Evolutionary conservation across 2,888 invertebrate genomes (phyloP), one percentile per base, ranked within the genome.

Genomic region (Drosophila mimetica): DNA sequence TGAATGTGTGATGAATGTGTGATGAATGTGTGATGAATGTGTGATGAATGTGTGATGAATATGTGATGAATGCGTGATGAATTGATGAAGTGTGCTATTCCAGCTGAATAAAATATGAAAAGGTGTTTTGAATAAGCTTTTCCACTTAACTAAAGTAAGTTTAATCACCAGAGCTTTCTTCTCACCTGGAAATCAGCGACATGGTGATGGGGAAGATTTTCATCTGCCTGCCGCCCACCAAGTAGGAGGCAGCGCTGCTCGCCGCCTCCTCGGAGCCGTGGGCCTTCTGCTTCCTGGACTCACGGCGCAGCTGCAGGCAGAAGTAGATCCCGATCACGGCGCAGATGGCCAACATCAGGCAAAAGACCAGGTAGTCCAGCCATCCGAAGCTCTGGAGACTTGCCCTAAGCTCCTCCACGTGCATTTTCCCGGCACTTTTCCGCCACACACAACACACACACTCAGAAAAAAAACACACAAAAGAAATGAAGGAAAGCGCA

Each of bases 291-390:
- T 77, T 74, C 69, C 94, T 94, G 1, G 89, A 71, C 36, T 91
- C 90, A 2, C 81, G 76, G 0, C 90, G 86, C 89, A 95, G 94
- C 89, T 95, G 93, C 74, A 96, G 94, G 1, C 96, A 97, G 92
- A 96, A 97, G 89, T 96, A 96, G n/a, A 97, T 91, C 0, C 97
- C 97, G 46, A 97, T 95, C 11, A 93, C 92, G 0, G 96, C 95
- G 91, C 96, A 97, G 36, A 95, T 93, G 13, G 94, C 92, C 79
- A 97, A 91, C 96, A 97, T 96, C 1, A 94, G 87, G 60, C 94
- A 93, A 90, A 97, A 97, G 75, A 97, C 95, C 1, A 95, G 89
- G 91, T 97, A 97, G 90, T 97, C 97, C 52, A 93, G 93, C 93
- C 94, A 94, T 13, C 94, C 94, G 84, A 96, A 96, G 76, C 92